These are phyloP conservation scores for Hirtodrosophila histrioides DNA, from an alignment of 2,888 invertebrate species.

Conservation along the genomic window DNA sequence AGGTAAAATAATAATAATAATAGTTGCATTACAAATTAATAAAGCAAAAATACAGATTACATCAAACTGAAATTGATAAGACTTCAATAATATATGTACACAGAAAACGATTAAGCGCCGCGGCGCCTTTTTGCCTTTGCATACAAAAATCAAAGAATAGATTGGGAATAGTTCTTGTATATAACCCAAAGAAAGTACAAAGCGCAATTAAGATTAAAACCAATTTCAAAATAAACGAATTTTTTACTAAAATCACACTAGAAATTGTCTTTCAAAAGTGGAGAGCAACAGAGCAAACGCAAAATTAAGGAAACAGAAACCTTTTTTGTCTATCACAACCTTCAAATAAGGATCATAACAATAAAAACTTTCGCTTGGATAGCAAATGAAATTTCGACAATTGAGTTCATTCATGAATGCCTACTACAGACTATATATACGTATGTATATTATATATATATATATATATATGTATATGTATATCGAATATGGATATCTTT, in stretches of 20 bases:
- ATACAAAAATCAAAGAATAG: slow-evolving; percentile 22
- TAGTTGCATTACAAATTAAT: slow-evolving; percentile 72
- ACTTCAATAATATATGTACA: slow-evolving; percentile 43
- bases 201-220: slow-evolving; percentile 35
- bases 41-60: slow-evolving; percentile 68
- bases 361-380: slow-evolving; percentile 16
- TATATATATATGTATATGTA: slow-evolving; percentile 21
- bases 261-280: slow-evolving; percentile 51
- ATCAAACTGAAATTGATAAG: slow-evolving; percentile 45
- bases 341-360: slow-evolving; percentile 70
- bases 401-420: slow-evolving; percentile 59
- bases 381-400: slow-evolving; percentile 62
- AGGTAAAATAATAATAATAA: slow-evolving; percentile 51
- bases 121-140: slow-evolving; percentile 2
- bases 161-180: slow-evolving; percentile 29
- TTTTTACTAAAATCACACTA: slow-evolving; percentile 39
- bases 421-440: slow-evolving; percentile 61
- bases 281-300: slow-evolving; percentile 31
- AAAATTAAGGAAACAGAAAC: slow-evolving; percentile 74
- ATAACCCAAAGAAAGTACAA: slow-evolving; percentile 39
- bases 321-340: slow-evolving; percentile 69
- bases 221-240: slow-evolving; percentile 24
- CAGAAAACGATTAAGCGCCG: slow-evolving; percentile 20
- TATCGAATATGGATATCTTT: slow-evolving; percentile 44
- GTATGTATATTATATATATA: slow-evolving; percentile 30